Evolutionary conservation across 1,140 invertebrate species (phyloP).

Genomic region (Myzus persicae): DNA sequence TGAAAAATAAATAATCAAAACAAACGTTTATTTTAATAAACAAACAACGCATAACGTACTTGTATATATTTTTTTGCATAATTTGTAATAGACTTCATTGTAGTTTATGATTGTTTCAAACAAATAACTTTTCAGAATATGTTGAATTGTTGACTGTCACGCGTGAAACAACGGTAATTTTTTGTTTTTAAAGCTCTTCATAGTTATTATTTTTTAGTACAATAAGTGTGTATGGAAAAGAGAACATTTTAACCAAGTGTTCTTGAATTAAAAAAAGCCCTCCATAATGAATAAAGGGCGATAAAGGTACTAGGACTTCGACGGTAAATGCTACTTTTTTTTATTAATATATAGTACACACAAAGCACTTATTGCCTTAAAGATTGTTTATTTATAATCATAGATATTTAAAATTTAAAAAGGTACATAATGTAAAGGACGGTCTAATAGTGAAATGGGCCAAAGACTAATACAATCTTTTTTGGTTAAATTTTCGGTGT

Average conservation of each 20-base stretch:
- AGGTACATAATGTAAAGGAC: not conserved
- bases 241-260: not conserved
- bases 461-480: not conserved
- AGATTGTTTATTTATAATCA: not conserved
- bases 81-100: not conserved
- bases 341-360: not conserved
- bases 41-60: not conserved
- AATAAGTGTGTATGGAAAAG: not conserved
- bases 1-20: not conserved
- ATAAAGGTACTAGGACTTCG: not conserved
- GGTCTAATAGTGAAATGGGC: not conserved
- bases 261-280: not conserved
- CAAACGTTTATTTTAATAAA: not conserved
- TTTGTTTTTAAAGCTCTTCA: not conserved
- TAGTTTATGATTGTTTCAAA: not conserved
- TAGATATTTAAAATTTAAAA: not conserved
- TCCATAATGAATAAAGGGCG: no score
- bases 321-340: not conserved
- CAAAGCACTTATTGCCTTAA: not conserved
- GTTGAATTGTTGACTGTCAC: not conserved
- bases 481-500: not conserved
- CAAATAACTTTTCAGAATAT: not conserved
- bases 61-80: not conserved
- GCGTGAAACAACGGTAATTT: not conserved
- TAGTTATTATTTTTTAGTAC: not conserved